Evolutionary conservation across 2,888 invertebrate species (phyloP).

Genomic region (Raillietiella orientalis): DNA sequence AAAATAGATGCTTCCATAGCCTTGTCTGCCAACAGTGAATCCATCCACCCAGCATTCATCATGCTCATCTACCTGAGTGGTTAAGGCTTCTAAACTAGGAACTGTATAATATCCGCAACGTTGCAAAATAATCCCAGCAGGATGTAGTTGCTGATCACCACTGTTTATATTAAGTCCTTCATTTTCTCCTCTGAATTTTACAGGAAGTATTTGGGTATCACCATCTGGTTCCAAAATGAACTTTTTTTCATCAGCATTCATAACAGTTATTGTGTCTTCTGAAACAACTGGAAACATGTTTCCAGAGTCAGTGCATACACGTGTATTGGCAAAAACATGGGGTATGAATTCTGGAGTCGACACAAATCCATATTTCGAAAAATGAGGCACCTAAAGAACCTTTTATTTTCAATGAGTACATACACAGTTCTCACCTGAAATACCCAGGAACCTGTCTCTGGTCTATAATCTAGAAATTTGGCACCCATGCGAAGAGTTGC

Average conservation of each 20-base stretch:
- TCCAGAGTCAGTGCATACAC: too few species aligned
- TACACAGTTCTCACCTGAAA: constrained; percentile 31
- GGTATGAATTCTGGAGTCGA: too few species aligned
- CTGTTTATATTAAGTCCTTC: background rate
- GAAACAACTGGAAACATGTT: too few species aligned
- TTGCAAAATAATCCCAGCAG: constrained; percentile 38
- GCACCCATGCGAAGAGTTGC: constrained; percentile 61
- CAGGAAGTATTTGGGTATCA: constrained; percentile 3
- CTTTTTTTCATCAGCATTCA: too few species aligned
- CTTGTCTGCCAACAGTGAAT: constrained; percentile 55
- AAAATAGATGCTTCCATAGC: constrained; percentile 67
- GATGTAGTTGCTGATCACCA: constrained; percentile 17
- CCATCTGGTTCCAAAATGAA: too few species aligned
- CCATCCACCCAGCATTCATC: constrained; percentile 51
- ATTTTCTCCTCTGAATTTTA: constrained; percentile 1
- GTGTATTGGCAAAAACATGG: too few species aligned
- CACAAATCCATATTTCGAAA: constrained; percentile 56
- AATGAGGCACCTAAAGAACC: constrained; percentile 39
- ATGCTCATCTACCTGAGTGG: constrained; percentile 27
- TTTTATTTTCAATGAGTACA: constrained; percentile 1
- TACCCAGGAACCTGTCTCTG: constrained; percentile 90
- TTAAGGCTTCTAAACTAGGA: constrained; percentile 48
- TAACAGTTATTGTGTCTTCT: too few species aligned
- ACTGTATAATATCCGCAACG: constrained; percentile 69
- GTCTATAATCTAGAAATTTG: constrained; percentile 70